These are phyloP conservation scores for Anthopleura sola DNA, from an alignment of 64 coral and sea anemone species.

Conservation along the genomic window DNA sequence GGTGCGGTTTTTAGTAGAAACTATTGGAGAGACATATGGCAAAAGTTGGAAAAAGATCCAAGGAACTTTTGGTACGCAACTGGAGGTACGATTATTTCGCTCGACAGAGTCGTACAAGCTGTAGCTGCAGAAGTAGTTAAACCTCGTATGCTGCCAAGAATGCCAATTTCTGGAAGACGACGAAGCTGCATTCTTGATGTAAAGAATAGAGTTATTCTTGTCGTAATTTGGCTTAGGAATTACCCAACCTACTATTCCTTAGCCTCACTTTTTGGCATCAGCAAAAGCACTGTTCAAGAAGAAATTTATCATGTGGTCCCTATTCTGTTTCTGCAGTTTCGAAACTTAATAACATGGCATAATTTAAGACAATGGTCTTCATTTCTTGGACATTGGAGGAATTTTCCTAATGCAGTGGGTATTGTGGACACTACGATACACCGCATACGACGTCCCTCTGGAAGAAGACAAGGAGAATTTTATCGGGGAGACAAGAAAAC, in stretches of 20 bases:
- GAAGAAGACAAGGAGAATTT: neutral
- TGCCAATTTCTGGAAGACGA: slow-evolving; percentile 14
- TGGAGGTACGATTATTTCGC: neutral
- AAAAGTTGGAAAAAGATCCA: slow-evolving; percentile 6
- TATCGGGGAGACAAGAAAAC: slow-evolving; percentile 35
- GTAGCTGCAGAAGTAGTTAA: slow-evolving; percentile 9
- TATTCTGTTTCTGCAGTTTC: slow-evolving; percentile 21
- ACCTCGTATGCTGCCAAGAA: slow-evolving; percentile 24
- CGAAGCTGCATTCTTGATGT: slow-evolving; percentile 38
- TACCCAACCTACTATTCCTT: neutral
- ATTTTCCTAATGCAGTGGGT: slow-evolving; percentile 5
- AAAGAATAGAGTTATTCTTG: neutral
- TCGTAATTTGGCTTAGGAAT: neutral
- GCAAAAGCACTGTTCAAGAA: slow-evolving; percentile 34
- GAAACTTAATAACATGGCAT: slow-evolving; percentile 13
- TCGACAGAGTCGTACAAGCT: slow-evolving; percentile 18
- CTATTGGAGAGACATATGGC: slow-evolving; percentile 25
- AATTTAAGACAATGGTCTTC: neutral
- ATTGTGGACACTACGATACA: slow-evolving; percentile 5
- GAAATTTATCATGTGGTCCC: slow-evolving; percentile 30
- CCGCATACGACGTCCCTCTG: neutral
- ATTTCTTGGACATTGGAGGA: neutral
- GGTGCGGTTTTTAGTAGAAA: neutral
- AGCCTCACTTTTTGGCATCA: neutral
- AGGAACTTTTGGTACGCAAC: slow-evolving; percentile 30